Evolutionary conservation across 2,797 vertebrate species (phyloP).

Genomic region (Megalops cyprinoides): DNA sequence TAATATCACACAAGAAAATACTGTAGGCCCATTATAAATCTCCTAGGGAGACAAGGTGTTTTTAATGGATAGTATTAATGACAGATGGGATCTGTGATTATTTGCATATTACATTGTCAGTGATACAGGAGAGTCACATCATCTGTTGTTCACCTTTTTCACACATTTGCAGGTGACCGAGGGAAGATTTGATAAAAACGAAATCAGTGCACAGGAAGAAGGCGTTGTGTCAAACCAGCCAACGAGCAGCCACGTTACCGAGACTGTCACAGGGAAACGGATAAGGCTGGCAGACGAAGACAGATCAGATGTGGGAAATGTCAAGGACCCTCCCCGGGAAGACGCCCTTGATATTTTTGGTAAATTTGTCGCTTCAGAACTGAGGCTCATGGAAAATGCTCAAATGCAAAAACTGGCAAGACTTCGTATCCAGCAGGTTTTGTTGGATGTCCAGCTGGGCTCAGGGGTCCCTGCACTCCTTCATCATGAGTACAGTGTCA

Average conservation of each 20-base stretch:
- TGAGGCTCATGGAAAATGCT: conserved; percentile 13
- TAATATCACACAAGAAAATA: too few relatives aligned
- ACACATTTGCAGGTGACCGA: background rate
- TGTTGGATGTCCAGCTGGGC: conserved; percentile 13
- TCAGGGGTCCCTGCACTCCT: background rate
- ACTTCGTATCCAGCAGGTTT: conserved; percentile 17
- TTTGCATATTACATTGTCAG: background rate
- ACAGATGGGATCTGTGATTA: too few relatives aligned
- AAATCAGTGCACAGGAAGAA: background rate
- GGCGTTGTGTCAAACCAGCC: background rate
- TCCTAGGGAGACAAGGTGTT: too few relatives aligned
- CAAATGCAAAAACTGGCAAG: conserved; percentile 15
- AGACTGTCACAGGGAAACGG: background rate
- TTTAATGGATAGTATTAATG: too few relatives aligned
- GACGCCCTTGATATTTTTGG: conserved; percentile 20
- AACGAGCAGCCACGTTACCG: background rate
- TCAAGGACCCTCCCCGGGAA: background rate
- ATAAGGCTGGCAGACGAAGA: background rate
- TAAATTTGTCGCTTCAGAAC: conserved; percentile 16
- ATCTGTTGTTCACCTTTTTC: background rate
- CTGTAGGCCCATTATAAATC: too few relatives aligned
- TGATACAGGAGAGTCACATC: background rate
- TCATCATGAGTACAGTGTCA: background rate
- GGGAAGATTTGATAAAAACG: too few relatives aligned
- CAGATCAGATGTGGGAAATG: too few relatives aligned